phyloP scores from a whole-genome alignment of 1,140 invertebrate species.

The Caligus rogercresseyi region DNA sequence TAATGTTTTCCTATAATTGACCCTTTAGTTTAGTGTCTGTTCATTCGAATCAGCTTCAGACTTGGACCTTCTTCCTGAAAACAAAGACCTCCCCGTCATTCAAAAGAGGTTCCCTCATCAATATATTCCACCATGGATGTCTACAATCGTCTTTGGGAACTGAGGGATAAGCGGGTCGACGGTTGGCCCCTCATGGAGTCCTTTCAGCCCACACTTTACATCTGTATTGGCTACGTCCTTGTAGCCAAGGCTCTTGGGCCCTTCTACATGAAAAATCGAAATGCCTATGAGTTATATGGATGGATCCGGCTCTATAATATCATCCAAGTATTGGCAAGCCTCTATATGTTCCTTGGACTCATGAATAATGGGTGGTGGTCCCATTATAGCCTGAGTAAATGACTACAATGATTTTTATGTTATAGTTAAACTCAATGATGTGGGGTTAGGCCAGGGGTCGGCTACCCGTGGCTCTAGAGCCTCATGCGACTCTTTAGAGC shows the following conservation, averaged over 20 bases:
- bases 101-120: too few species aligned
- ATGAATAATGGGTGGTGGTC: conserved; percentile 26
- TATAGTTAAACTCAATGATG: too few species aligned
- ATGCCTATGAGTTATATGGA: conserved; percentile 57
- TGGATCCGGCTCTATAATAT: conserved; percentile 65
- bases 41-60: too few species aligned
- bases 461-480: too few species aligned
- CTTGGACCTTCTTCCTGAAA: too few species aligned
- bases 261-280: conserved; percentile 63
- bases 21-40: too few species aligned
- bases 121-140: too few species aligned
- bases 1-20: too few species aligned
- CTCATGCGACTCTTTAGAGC: too few species aligned
- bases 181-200: conserved; percentile 78
- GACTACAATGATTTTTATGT: too few species aligned
- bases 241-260: conserved; percentile 64
- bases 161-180: conserved; percentile 57
- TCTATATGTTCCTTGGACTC: conserved; percentile 65
- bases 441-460: too few species aligned
- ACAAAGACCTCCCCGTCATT: too few species aligned
- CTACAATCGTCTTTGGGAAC: conserved; percentile 21
- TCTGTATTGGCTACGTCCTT: conserved; percentile 66
- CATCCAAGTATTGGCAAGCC: conserved; percentile 59
- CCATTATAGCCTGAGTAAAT: not conserved
- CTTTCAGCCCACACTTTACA: conserved; percentile 60